Conservation (phyloP, 2,797 vertebrate species). For the Sebastes goodei region DNA sequence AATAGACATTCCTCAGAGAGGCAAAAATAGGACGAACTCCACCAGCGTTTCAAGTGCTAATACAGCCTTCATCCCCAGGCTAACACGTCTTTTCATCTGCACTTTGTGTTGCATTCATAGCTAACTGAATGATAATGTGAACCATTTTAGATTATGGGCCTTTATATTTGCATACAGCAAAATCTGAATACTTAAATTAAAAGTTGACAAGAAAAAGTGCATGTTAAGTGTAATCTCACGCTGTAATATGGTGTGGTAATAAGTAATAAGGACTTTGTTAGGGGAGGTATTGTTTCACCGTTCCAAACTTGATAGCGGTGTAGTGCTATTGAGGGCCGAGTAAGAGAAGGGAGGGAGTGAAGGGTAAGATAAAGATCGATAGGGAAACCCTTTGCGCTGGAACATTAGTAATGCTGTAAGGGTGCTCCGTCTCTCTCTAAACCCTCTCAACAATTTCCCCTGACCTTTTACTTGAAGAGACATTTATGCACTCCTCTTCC, state of each 20-base stretch:
- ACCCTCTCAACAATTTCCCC: constrained; percentile 46
- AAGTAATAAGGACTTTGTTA: background rate
- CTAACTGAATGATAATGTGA: constrained; percentile 47
- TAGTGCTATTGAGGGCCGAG: constrained; percentile 9
- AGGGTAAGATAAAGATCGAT: constrained; percentile 46
- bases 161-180: constrained; percentile 13
- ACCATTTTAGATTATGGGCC: constrained; percentile 19
- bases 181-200: constrained; percentile 14
- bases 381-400: constrained; percentile 26
- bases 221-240: background rate
- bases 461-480: constrained; percentile 71
- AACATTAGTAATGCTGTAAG: constrained; percentile 56
- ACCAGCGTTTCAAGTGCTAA: constrained; percentile 50
- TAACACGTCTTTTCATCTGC: constrained; percentile 36
- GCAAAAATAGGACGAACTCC: constrained; percentile 11
- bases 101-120: constrained; percentile 42
- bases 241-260: background rate
- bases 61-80: constrained; percentile 19
- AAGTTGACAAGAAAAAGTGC: constrained; percentile 9
- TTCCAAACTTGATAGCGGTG: constrained; percentile 1
- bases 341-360: background rate
- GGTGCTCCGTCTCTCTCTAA: constrained; percentile 44
- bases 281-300: constrained; percentile 13
- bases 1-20: constrained; percentile 16
- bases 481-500: constrained; percentile 58